Evolutionary conservation across 2,888 invertebrate species (phyloP), one percentile per base, ranked within the genome.

Genomic region (Cylindroiulus punctatus): DNA sequence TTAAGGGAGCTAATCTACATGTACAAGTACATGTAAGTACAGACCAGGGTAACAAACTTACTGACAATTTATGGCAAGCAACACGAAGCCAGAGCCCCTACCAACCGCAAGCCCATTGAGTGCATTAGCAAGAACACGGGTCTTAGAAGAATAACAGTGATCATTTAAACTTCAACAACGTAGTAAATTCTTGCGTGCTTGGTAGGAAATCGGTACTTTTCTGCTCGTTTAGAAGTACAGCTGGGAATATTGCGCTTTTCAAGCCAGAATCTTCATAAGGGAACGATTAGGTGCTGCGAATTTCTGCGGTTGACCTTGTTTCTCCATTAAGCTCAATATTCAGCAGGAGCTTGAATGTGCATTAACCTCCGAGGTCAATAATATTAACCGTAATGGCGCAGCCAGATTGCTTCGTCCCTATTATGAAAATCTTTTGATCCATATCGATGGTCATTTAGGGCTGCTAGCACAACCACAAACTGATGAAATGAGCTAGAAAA

Each of bases 241-340:
- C n/a, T 57, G 57, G 57, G 57, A 57, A 57, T 57, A 57, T 57
- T 8, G 3, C 1, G 3, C 1, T 57, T n/a, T 57, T 5, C 5
- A 57, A 0, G 5, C 0, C n/a, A n/a, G 0, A n/a, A 5, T 22
- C 22, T 57, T 57, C 19, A 57, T 57, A 57, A 57, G 19, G 57
- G 22, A 57, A 57, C n/a, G 57, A 57, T 57, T 57, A 57, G 57
- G 57, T 57, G 19, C n/a, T 57, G 57, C 4, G 57, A 57, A 57
- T 57, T n/a, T 57, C 19, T 57, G 57, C 57, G 57, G 57, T 57
- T n/a, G 22, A 57, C 57, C 57, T 22, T 19, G 57, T 19, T 1
- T 57, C 57, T 57, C 57, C 57, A 57, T 57, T 57, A 57, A 57
- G n/a, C 57, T 57, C n/a, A 57, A 57, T 57, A 57, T 57, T 57